Percentiles rank a stretch among this genome's conserved stretches.
These are phyloP conservation scores for Chymomyza fuscimana DNA, from an alignment of 2,888 invertebrate genomes.

Conservation along the genomic window DNA sequence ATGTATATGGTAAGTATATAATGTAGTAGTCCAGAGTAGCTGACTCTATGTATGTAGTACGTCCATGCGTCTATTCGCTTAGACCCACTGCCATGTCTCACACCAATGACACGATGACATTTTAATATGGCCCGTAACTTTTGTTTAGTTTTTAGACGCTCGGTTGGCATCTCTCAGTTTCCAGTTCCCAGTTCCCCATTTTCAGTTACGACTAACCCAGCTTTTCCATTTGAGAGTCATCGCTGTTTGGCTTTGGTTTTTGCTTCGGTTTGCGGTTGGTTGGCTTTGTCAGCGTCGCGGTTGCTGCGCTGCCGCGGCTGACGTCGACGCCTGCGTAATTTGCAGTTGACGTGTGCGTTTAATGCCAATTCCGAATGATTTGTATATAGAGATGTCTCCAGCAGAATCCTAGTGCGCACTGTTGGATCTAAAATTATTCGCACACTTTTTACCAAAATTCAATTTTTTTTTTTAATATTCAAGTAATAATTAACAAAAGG, in stretches of 20 bases:
- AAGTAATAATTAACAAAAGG: no score
- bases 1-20: not conserved
- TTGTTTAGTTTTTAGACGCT: slow-evolving; percentile 55
- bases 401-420: not conserved
- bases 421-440: not conserved
- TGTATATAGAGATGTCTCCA: slow-evolving; percentile 33
- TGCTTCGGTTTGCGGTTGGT: not conserved
- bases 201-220: not conserved
- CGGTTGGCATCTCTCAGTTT: not conserved
- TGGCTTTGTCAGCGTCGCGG: not conserved
- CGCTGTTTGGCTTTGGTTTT: slow-evolving; percentile 50
- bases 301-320: not conserved
- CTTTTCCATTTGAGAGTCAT: slow-evolving; percentile 54
- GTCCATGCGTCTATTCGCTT: slow-evolving; percentile 15
- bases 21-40: not conserved
- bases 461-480: no score
- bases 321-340: slow-evolving; percentile 28
- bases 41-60: slow-evolving; percentile 19
- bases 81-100: slow-evolving; percentile 9
- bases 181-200: not conserved
- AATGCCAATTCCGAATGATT: slow-evolving; percentile 48
- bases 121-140: slow-evolving; percentile 71
- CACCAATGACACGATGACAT: slow-evolving; percentile 70
- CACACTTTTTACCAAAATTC: not conserved
- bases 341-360: slow-evolving; percentile 56